Evolutionary conservation across 2,888 invertebrate genomes (phyloP).

Genomic region (Camptogramma bilineatum): DNA sequence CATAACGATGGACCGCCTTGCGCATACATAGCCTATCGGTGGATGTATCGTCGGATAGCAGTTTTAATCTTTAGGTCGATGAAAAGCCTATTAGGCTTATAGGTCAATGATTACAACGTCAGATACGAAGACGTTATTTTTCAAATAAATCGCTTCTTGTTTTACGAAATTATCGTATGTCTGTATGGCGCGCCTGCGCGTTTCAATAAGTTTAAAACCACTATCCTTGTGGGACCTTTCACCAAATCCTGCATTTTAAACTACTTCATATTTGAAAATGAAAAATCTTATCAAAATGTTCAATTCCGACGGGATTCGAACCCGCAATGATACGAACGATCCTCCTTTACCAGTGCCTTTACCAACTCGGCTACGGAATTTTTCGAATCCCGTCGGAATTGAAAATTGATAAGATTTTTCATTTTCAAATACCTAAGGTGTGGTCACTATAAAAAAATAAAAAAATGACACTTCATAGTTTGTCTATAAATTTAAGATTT

Average conservation of each 20-base stretch:
- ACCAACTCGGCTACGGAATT: no score
- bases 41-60: conserved; percentile 8
- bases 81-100: neutral
- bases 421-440: neutral
- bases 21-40: conserved; percentile 49
- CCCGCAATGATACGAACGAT: no score
- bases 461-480: no score
- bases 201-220: conserved; percentile 23
- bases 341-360: no score
- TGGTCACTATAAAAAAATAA: no score
- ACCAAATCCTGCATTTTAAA: conserved; percentile 8
- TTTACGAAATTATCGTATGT: neutral
- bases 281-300: no score
- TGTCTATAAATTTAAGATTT: neutral
- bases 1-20: conserved; percentile 39
- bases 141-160: neutral
- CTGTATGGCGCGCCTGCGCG: conserved; percentile 2
- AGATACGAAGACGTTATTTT: neutral
- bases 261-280: no score
- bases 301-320: no score
- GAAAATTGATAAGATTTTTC: no score
- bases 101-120: neutral
- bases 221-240: conserved; percentile 8
- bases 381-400: no score
- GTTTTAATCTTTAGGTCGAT: conserved; percentile 13